A percentile compares a stretch with the other conserved stretches of the same genome.
These are phyloP conservation scores for Oreochromis aureus DNA, from an alignment of 2,113 vertebrate genomes.

Conservation along the genomic window DNA sequence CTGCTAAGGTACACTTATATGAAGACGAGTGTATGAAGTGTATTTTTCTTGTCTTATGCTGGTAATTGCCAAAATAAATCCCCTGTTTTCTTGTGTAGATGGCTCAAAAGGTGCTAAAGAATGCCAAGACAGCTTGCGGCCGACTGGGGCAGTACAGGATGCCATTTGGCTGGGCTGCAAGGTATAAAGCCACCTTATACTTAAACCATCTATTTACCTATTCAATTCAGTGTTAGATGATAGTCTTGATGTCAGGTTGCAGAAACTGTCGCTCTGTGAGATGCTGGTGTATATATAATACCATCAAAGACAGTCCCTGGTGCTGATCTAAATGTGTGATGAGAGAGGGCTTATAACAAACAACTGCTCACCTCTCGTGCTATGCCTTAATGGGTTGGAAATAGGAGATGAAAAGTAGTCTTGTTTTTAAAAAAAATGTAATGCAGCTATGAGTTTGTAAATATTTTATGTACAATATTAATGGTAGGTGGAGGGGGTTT, in stretches of 20 bases:
- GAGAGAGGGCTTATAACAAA: neutral
- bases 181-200: constrained; percentile 62
- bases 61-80: neutral
- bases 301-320: neutral
- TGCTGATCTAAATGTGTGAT: neutral
- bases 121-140: constrained; percentile 91
- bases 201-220: neutral
- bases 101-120: constrained; percentile 94
- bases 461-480: neutral
- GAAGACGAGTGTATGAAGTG: neutral
- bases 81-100: constrained; percentile 64
- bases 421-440: neutral
- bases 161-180: constrained; percentile 97
- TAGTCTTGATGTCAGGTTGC: neutral
- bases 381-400: neutral
- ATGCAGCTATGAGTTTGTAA: neutral
- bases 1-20: constrained; percentile 79
- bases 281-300: neutral
- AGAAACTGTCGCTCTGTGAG: neutral
- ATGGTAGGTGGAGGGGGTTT: neutral
- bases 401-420: neutral
- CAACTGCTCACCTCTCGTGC: neutral
- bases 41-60: neutral
- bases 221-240: neutral
- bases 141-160: constrained; percentile 92